phyloP scores from a whole-genome alignment of 1,140 invertebrate genomes.

The Protaetia brevitarsis region DNA sequence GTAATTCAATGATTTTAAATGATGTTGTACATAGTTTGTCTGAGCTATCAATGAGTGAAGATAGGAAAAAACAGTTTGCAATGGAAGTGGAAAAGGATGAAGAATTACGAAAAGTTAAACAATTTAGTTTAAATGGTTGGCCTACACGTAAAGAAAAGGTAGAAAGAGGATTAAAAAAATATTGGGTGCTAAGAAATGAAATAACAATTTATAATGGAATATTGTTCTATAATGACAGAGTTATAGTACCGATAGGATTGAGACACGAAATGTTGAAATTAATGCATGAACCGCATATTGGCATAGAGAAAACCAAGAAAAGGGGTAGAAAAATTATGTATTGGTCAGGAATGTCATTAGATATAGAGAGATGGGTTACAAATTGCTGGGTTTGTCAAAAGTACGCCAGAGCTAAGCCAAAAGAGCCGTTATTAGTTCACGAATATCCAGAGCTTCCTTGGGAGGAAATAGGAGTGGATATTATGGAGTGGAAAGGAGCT shows the following conservation, averaged over 20 bases:
- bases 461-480: conserved; percentile 8
- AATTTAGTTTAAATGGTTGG: background rate
- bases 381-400: conserved; percentile 16
- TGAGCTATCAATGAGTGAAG: background rate
- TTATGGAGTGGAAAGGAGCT: background rate
- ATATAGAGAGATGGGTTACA: conserved; percentile 2
- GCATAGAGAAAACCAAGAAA: conserved; percentile 1
- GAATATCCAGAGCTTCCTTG: background rate
- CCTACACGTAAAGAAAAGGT: background rate
- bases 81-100: background rate
- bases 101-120: background rate
- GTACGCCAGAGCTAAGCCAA: background rate
- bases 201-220: background rate
- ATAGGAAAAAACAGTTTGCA: conserved; percentile 1
- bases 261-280: conserved; percentile 17
- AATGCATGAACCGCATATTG: conserved; percentile 17
- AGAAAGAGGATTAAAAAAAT: background rate
- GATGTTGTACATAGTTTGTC: background rate
- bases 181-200: background rate
- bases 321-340: conserved; percentile 12
- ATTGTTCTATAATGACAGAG: conserved; percentile 15
- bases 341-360: background rate
- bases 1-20: background rate
- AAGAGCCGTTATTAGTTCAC: background rate
- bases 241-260: conserved; percentile 11